Base-by-base conservation (phyloP, 2,797 vertebrate genomes). In the Coendou prehensilis region DNA sequence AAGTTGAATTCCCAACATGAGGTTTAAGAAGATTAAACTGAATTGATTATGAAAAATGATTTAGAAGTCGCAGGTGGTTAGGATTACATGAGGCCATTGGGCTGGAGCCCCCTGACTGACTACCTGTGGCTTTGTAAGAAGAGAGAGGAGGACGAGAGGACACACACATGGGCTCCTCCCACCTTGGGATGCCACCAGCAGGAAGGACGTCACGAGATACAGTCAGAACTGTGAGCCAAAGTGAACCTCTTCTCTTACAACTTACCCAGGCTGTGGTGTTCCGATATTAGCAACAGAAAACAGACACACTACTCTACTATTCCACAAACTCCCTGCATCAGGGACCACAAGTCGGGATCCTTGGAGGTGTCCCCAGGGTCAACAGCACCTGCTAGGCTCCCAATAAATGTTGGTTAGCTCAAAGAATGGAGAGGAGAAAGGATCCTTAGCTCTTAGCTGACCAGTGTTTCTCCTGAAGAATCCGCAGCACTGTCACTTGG, bases 381-480 rank as follows among this genome's bases (percentile, higher is more conserved):
- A 57, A 28, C 84, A 56, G 67, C 50, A 85, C 10, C 54, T 15
- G 37, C 56, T 2, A 63, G 64, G 26, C 71, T 87, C 64, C 75
- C 57, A 54, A 9, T 4, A 23, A 71, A 89, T 1, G 1, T 54
- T 75, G 56, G 22, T 41, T 47, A 54, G 57, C n/a, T 52, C 20
- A 59, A 83, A 45, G 81, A 82, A 87, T 22, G 23, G 57, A 78
- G 52, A 61, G 83, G 87, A 94, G 81, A 75, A 50, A 84, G 9
- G 9, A 14, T 47, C 75, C 6, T 92, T 47, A 22, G 63, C 22
- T 22, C n/a, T 79, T 57, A 47, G 93, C 45, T 0, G 14, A 28
- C 30, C n/a, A 3, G 18, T 28, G 28, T 15, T 37, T 79, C 61
- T 71, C 69, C 33, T 52, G 54, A 37, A 82, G 76, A 54, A 47